Conservation (phyloP, 2,113 vertebrate species). For the Dendrocopos noguchii region DNA sequence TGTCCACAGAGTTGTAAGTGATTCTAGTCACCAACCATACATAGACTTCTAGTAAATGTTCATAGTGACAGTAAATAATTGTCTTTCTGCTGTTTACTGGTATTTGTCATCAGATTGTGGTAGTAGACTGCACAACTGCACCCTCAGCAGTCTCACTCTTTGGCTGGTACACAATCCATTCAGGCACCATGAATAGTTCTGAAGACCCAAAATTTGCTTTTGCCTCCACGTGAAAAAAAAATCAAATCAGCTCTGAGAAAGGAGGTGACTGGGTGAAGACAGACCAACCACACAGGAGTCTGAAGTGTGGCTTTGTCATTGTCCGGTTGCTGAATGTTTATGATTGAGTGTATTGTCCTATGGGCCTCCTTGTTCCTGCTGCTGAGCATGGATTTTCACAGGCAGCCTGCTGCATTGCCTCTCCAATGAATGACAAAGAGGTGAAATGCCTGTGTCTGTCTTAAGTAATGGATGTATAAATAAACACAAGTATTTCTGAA, state of each 20-base stretch:
- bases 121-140: neutral
- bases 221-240: rapidly evolving
- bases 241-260: rapidly evolving
- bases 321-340: neutral
- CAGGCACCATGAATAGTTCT: neutral
- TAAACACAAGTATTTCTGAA: neutral
- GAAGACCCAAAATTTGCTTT: neutral
- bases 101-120: neutral
- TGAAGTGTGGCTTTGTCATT: neutral
- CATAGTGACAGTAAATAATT: neutral
- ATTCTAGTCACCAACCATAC: neutral
- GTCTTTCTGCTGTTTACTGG: neutral
- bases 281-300: rapidly evolving
- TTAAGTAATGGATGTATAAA: neutral
- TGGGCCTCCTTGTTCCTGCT: neutral
- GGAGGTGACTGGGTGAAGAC: neutral
- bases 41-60: neutral
- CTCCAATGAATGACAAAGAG: neutral
- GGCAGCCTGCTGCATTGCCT: neutral
- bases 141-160: neutral
- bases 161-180: neutral
- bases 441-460: neutral
- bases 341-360: neutral
- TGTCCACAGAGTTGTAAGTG: neutral
- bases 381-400: neutral